Evolutionary conservation across 2,888 invertebrate genomes (phyloP), one percentile per base, ranked within the genome.

Genomic region (Chesias legatella): DNA sequence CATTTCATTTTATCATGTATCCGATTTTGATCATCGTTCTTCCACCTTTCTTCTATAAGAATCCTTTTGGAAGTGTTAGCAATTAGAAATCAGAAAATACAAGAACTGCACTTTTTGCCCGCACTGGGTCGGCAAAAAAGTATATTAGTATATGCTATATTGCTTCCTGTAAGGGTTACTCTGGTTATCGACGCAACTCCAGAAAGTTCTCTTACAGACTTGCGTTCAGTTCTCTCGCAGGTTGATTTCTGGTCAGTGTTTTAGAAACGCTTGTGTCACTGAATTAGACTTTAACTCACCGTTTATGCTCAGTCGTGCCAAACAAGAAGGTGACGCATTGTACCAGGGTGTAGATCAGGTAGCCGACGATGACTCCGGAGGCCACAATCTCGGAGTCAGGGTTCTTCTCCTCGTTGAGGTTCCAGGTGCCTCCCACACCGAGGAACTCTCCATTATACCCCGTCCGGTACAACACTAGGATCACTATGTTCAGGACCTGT

Each of bases 381-480:
- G 95, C 95, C 0, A 96, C 93, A 50, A 96, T 95, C 88, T 96
- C 96, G 9, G 94, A 94, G 63, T 96, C 96, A 0, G 95, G 92
- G 71, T 93, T 95, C 83, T 95, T 95, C 71, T 95, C 94, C 73
- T 96, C 95, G 62, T 95, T 95, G 33, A 96, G 88, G 81, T 96
- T 96, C 95, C 96, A 96, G 9, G 95, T 95, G 39, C 95, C 96
- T 29, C 96, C 95, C 35, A 96, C 94, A 22, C 96, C 96, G 47
- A 96, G 89, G 73, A 96, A 96, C 68, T 92, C 92, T 1, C 96
- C 96, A 54, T 92, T 92, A 81, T 93, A 94, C 7, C 96, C 96
- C 13, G 93, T 93, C 47, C 96, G 91, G 79, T 96, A 96, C 6
- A 96, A 83, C 40, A 95, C 92, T 33, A 96, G 67, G 57, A 95